These are phyloP conservation scores for Ceyx melanurus DNA, from an alignment of 2,113 vertebrate genomes.

Conservation along the genomic window DNA sequence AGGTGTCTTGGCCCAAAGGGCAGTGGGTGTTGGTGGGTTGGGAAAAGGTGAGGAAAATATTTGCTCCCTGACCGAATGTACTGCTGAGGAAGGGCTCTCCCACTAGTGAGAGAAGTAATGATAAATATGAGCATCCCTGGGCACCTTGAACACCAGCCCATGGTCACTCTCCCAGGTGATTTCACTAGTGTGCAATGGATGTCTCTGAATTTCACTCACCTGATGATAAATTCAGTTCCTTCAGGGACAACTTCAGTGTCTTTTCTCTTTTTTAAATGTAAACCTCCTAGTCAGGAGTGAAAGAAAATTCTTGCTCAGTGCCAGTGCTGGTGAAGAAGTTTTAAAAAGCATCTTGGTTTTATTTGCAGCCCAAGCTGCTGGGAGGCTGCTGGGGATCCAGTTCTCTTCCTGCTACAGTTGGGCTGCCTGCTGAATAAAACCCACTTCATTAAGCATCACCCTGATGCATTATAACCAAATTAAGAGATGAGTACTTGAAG, in stretches of 20 bases:
- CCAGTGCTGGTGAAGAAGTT: neutral
- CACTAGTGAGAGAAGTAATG: neutral
- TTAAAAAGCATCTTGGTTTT: neutral
- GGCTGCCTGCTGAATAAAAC: neutral
- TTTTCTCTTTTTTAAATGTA: neutral
- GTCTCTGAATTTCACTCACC: neutral
- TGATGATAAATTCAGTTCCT: neutral
- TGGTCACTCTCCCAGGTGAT: neutral
- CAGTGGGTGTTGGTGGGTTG: neutral
- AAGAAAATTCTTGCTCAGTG: neutral
- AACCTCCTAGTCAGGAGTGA: neutral
- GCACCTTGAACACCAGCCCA: neutral
- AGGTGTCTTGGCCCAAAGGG: neutral
- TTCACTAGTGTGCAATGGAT: neutral
- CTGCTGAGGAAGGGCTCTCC: neutral
- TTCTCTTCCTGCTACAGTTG: neutral
- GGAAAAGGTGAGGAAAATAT: neutral
- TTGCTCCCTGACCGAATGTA: neutral
- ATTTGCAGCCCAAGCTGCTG: neutral
- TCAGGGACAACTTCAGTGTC: neutral
- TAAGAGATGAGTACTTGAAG: neutral
- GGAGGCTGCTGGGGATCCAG: neutral
- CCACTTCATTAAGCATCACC: neutral
- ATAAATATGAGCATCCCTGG: neutral
- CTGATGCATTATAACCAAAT: neutral